These are phyloP conservation scores for Corythaeola cristata DNA, from an alignment of 2,113 vertebrate species.

Conservation along the genomic window DNA sequence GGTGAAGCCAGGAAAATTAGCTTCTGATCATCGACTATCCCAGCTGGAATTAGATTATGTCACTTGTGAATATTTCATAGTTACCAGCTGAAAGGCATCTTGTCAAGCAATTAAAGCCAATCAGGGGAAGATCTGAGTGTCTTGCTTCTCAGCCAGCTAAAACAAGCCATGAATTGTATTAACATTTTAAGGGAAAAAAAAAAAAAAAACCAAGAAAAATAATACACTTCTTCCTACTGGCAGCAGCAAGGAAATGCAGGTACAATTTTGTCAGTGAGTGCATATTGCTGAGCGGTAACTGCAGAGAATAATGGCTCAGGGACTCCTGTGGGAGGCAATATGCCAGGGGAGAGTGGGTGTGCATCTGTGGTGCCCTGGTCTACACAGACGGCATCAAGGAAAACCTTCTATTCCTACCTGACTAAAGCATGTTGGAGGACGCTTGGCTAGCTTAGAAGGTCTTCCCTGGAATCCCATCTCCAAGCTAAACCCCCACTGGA, in stretches of 20 bases:
- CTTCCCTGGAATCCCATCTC: not conserved
- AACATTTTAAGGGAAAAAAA: not conserved
- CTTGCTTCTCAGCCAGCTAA: not conserved
- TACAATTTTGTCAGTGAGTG: not conserved
- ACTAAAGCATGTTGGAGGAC: not conserved
- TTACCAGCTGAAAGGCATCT: constrained; percentile 27
- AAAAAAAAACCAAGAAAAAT: not conserved
- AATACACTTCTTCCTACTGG: not conserved
- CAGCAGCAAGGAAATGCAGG: not conserved
- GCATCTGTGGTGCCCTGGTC: not conserved
- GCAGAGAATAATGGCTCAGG: not conserved
- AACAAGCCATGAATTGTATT: not conserved
- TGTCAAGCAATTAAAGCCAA: constrained; percentile 32
- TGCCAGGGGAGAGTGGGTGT: too few relatives aligned
- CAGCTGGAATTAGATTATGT: constrained; percentile 14
- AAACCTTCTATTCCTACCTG: not conserved
- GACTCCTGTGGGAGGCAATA: not conserved
- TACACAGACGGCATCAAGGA: not conserved
- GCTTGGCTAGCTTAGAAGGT: not conserved
- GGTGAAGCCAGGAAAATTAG: not conserved
- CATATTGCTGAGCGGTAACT: accelerated
- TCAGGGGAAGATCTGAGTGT: not conserved
- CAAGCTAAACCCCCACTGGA: not conserved
- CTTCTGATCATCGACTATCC: not conserved
- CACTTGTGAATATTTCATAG: constrained; percentile 22